Evolutionary conservation across 2,797 vertebrate genomes (phyloP), one percentile per base, ranked within the genome.

Genomic region (Helostoma temminkii): DNA sequence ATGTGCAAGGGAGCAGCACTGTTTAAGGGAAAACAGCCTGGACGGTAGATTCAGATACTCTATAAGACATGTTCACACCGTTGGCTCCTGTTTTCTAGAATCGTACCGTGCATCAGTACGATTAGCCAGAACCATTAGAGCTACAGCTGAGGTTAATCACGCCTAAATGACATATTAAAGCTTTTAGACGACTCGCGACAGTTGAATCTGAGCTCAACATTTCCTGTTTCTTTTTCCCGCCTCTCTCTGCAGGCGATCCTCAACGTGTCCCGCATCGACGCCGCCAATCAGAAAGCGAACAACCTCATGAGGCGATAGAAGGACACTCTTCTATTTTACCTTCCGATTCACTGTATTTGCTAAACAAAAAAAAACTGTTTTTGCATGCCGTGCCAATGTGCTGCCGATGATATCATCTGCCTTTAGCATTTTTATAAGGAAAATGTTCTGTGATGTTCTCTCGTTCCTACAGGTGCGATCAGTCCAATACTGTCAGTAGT

Each of bases 211-310:
- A n/a, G n/a, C n/a, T 32, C 28, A 58, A 15, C 25, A 48, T 26
- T n/a, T 71, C 41, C 61, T 50, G 18, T 66, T 54, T 78, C 11
- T 52, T 32, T 58, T 54, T 12, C 7, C 2, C 43, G 1, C 32
- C 9, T 37, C 18, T 71, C 19, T 79, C 70, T 81, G 47, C 88
- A 96, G 95, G 92, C 90, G 1, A 65, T 68, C 14, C 85, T 92
- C 65, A 95, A 95, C n/a, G 89, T 94, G 63, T 90, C 88, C n/a
- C 93, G 95, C 47, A 95, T 96, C 71, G 84, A 72, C 1, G 91
- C 91, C 10, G 95, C 95, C 82, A 96, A 95, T 77, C 93, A 94
- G 88, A 93, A 90, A 70, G 93, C 95, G 11, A 93, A 91, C 78
- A 95, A 92, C 75, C 90, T 95, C 50, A 94, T 95, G 74, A 88